Percentiles rank a stretch among this genome's conserved stretches.
Evolutionary conservation across 2,113 vertebrate species (phyloP).

Genomic region (Artemisiospiza belli): DNA sequence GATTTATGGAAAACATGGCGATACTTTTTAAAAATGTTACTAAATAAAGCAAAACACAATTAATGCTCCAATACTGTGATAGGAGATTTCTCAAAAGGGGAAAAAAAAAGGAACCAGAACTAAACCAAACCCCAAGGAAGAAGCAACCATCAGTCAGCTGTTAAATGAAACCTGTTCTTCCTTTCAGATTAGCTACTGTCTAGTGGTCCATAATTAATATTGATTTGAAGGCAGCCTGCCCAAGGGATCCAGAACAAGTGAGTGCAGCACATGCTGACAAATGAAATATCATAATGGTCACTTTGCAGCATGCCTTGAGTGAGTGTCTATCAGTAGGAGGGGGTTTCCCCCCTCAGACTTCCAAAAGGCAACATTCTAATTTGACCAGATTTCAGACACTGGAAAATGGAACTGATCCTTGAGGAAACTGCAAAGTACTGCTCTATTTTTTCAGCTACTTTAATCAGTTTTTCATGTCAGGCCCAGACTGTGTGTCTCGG

Average conservation of each 20-base stretch:
- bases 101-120: neutral
- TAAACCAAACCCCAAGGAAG: neutral
- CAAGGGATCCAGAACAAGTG: conserved; percentile 43
- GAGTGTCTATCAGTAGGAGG: neutral
- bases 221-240: conserved; percentile 43
- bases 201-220: conserved; percentile 54
- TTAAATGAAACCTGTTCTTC: conserved; percentile 42
- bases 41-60: neutral
- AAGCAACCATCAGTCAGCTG: conserved; percentile 5
- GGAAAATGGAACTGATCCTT: neutral
- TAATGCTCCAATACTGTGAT: neutral
- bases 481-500: neutral
- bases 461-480: conserved; percentile 22
- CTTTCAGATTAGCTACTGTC: conserved; percentile 52
- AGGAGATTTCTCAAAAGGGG: neutral
- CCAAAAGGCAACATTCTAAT: neutral
- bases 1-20: neutral
- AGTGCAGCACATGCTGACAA: conserved; percentile 22
- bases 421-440: conserved; percentile 21
- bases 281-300: conserved; percentile 11
- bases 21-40: neutral
- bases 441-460: neutral
- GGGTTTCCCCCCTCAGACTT: neutral
- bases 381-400: neutral
- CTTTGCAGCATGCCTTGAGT: neutral